Conservation (phyloP, 1,140 invertebrate genomes). For the Drosophila lini region DNA sequence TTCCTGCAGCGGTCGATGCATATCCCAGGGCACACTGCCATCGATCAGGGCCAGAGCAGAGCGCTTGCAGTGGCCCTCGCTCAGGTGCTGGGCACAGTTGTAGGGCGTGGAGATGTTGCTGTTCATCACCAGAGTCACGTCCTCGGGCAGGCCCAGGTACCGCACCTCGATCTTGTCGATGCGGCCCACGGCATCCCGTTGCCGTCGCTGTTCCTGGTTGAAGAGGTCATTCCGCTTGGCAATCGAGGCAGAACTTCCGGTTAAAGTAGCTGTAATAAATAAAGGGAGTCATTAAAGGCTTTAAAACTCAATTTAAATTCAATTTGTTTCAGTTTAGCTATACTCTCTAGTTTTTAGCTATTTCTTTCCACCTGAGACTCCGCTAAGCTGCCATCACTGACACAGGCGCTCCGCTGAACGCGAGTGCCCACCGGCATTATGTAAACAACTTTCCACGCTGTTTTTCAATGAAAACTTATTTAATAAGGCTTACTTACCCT, state of each 20-base stretch:
- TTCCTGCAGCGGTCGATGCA: conserved; percentile 93
- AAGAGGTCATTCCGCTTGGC: conserved; percentile 89
- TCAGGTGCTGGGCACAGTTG: conserved; percentile 95
- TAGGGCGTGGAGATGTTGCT: conserved; percentile 95
- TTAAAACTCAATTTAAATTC: neutral
- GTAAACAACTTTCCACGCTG: conserved; percentile 30
- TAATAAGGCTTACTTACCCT: conserved; percentile 28
- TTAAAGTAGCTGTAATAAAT: conserved; percentile 35
- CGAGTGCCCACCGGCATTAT: conserved; percentile 41
- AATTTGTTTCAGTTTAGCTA: neutral
- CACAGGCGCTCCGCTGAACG: neutral
- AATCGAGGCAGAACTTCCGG: conserved; percentile 64
- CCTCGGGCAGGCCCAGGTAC: conserved; percentile 90
- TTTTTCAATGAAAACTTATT: conserved; percentile 18
- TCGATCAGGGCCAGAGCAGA: conserved; percentile 93
- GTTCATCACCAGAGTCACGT: conserved; percentile 94
- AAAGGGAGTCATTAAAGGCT: neutral
- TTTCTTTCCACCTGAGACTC: neutral
- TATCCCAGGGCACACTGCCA: conserved; percentile 92
- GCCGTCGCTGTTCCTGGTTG: conserved; percentile 90
- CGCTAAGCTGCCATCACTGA: conserved; percentile 7
- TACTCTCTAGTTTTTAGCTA: conserved; percentile 8
- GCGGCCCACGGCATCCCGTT: conserved; percentile 89
- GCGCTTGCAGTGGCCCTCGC: conserved; percentile 89
- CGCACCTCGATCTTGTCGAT: conserved; percentile 96